Evolutionary conservation across 2,113 vertebrate species (phyloP).

Genomic region (mouse (Mus musculus)): GRCm39 chr4:51982501-51983000

Average conservation of each 20-base stretch:
- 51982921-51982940: background rate
- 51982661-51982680: constrained; percentile 34
- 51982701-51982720: background rate
- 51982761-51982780: background rate
- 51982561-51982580: background rate
- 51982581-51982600: background rate
- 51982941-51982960: background rate
- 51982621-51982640: background rate
- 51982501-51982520: background rate
- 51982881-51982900: background rate
- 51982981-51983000: background rate
- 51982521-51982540: background rate
- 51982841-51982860: background rate
- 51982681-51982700: background rate
- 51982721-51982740: background rate
- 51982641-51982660: background rate
- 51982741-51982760: background rate
- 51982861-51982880: background rate
- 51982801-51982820: constrained; percentile 30
- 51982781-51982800: background rate
- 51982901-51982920: background rate
- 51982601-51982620: background rate
- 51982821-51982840: background rate
- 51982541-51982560: background rate
- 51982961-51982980: background rate